These are phyloP conservation scores for Drosophila mulleri DNA, from an alignment of 2,888 invertebrate genomes.

Conservation along the genomic window DNA sequence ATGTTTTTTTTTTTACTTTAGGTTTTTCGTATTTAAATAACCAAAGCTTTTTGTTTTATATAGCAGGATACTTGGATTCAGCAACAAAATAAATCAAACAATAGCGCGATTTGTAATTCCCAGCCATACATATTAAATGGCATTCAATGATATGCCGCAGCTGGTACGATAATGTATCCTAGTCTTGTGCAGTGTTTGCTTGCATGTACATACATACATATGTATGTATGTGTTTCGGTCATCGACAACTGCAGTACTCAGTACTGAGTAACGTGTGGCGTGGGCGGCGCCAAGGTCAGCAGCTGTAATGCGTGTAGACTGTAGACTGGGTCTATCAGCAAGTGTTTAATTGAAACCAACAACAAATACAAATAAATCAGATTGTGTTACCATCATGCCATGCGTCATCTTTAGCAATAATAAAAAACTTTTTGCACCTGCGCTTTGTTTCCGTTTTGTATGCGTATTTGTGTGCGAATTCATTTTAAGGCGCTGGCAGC, in stretches of 20 bases:
- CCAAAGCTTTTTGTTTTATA: too few relatives aligned
- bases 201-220: background rate
- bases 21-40: too few relatives aligned
- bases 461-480: constrained; percentile 24
- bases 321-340: constrained; percentile 7
- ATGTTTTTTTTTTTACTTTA: too few relatives aligned
- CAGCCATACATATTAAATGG: too few relatives aligned
- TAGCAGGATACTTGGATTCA: too few relatives aligned
- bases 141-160: background rate
- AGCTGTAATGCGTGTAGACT: constrained; percentile 29
- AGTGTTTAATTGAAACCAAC: constrained; percentile 23
- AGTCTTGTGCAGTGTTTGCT: background rate
- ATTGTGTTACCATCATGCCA: constrained; percentile 60
- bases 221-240: background rate
- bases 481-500: constrained; percentile 46
- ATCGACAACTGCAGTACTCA: constrained; percentile 49
- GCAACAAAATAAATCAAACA: too few relatives aligned
- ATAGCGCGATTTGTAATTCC: too few relatives aligned
- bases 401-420: constrained; percentile 61
- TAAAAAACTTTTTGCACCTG: constrained; percentile 55
- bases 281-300: constrained; percentile 65
- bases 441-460: constrained; percentile 71
- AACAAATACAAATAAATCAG: constrained; percentile 27
- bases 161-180: background rate
- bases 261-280: constrained; percentile 32